Percentiles rank a stretch among this genome's conserved stretches.
These are phyloP conservation scores for Leucoraja erinaceus DNA, from an alignment of 2,113 vertebrate genomes.

Conservation along the genomic window DNA sequence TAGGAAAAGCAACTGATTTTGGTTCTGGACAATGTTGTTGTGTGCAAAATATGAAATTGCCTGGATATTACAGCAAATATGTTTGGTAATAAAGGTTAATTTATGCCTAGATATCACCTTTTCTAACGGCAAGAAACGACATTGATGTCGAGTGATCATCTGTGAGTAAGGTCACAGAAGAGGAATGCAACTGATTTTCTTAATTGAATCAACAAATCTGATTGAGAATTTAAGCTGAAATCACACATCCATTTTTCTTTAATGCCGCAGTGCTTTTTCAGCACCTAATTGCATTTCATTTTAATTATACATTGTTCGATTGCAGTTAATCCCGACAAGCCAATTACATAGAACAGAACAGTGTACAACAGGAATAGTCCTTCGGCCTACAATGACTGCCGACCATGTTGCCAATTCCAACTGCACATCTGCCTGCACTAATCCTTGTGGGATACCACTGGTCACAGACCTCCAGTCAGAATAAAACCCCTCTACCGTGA, in stretches of 20 bases:
- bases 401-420: too few species aligned
- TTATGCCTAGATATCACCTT: not conserved
- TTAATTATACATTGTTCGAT: not conserved
- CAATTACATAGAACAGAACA: not conserved
- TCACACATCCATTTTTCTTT: not conserved
- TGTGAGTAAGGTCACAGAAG: not conserved
- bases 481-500: too few species aligned
- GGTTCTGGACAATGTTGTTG: not conserved
- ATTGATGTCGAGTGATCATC: not conserved
- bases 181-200: not conserved
- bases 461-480: too few species aligned
- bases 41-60: not conserved
- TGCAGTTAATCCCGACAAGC: not conserved
- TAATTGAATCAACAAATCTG: not conserved
- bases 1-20: not conserved
- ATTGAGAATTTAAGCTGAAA: not conserved
- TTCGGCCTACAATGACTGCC: too few species aligned
- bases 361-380: too few species aligned
- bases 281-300: not conserved
- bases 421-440: too few species aligned
- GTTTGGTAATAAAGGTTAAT: not conserved
- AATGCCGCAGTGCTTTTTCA: not conserved
- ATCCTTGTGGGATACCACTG: too few species aligned
- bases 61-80: not conserved
- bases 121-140: not conserved